Base-by-base conservation (phyloP, 2,888 invertebrate genomes). In the Trissolcus brochymenae region DNA sequence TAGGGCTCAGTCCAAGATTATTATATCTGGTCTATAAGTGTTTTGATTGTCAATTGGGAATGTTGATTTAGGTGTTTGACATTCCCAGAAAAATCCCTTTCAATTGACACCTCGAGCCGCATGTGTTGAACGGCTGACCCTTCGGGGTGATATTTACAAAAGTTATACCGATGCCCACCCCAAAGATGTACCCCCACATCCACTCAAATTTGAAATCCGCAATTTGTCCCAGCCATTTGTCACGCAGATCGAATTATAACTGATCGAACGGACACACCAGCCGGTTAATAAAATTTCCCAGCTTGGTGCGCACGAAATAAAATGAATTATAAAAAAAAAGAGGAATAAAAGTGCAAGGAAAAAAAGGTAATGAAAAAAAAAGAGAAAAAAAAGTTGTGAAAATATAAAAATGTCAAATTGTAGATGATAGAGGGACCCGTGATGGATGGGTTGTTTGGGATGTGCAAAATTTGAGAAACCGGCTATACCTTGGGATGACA, bases 401-500 rank as follows among this genome's bases (percentile, higher is more conserved):
- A 35, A 35, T 35, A 35, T 19, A 35, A 35, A 35, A 35, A 35
- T 35, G 35, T 35, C 35, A 35, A 35, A 35, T 35, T 35, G 7
- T 11, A 11, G 35, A 35, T 6, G 35, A 19, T 19, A 19, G 9
- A 35, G 35, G 35, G 35, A 35, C 4, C 4, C 4, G 4, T 35
- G 35, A 35, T 35, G 35, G 35, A 35, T 35, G 35, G 2, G 35
- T 9, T 35, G 35, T 35, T 35, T 35, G 35, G 35, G 35, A 35
- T 35, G 35, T 49, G 71, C 46, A 11, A n/a, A 46, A 35, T 35
- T 35, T 35, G 35, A 35, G 35, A 35, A 35, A 29, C 4, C 51
- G 57, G 65, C 74, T 62, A 50, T 62, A 68, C 67, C 72, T 72
- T 71, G 68, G 68, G 73, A 78, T 78, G 72, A 75, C 78, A 78